These are phyloP conservation scores for Ramazzottius varieornatus DNA, from an alignment of 2,888 invertebrate species.

Conservation along the genomic window DNA sequence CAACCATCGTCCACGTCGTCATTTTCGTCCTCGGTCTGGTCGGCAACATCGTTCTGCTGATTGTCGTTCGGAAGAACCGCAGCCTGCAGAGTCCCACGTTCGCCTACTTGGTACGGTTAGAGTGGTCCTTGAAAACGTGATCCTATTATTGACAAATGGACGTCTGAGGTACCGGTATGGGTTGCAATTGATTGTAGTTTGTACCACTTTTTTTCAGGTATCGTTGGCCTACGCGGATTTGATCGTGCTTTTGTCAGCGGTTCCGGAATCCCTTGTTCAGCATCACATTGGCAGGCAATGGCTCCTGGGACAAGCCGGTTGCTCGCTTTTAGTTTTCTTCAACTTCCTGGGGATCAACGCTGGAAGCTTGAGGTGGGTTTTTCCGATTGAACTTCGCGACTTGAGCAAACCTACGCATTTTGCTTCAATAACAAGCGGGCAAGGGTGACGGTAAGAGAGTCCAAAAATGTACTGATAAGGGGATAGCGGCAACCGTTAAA, in stretches of 20 bases:
- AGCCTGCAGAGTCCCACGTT: background rate
- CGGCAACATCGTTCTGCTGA: background rate
- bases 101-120: background rate
- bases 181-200: no score
- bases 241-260: background rate
- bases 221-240: background rate
- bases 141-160: no score
- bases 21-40: background rate
- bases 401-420: no score
- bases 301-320: background rate
- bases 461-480: no score
- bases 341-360: background rate
- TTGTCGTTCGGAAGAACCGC: background rate
- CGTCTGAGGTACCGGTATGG: no score
- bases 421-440: no score
- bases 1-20: background rate
- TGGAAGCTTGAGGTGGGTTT: background rate
- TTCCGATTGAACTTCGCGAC: no score
- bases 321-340: background rate
- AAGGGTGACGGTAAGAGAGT: no score
- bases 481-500: no score
- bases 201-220: background rate
- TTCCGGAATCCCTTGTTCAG: background rate
- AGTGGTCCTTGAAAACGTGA: no score
- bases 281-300: background rate